A percentile compares a stretch with the other conserved stretches of the same genome.
Conservation (phyloP, 1,140 invertebrate species). For the Drosophila insularis region DNA sequence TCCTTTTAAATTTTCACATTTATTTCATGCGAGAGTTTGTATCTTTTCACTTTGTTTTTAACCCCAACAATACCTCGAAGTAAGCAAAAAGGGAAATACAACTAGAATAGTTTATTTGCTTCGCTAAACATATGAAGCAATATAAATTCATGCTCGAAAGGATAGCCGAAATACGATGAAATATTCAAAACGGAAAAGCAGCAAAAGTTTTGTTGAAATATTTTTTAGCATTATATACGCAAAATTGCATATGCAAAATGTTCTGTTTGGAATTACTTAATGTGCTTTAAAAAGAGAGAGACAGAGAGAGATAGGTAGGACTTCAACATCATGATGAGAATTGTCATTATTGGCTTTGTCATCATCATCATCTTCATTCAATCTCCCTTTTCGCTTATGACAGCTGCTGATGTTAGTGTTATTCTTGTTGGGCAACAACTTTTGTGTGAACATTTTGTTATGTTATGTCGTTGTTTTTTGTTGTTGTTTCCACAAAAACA, state of each 20-base stretch:
- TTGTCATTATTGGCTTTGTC: not conserved
- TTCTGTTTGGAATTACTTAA: conserved; percentile 17
- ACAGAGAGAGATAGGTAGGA: too few relatives aligned
- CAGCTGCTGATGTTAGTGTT: conserved; percentile 21
- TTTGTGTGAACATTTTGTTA: conserved; percentile 3
- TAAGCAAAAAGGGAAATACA: not conserved
- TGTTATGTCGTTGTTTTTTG: conserved; percentile 14
- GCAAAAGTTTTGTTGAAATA: not conserved
- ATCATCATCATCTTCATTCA: not conserved
- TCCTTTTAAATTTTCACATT: not conserved
- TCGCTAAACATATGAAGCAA: conserved; percentile 8
- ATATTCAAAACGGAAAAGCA: conserved; percentile 6
- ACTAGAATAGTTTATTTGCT: not conserved
- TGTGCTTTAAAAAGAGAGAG: conserved; percentile 10
- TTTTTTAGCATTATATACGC: not conserved
- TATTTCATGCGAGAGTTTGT: not conserved
- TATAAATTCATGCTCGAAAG: conserved; percentile 19
- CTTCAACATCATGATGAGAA: not conserved
- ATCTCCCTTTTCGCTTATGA: conserved; percentile 14
- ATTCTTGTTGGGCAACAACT: conserved; percentile 14
- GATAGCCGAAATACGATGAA: conserved; percentile 4
- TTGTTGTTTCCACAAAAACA: conserved; percentile 16
- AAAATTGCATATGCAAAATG: conserved; percentile 17
- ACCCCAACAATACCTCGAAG: not conserved
- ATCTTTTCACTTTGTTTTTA: not conserved